Base-by-base conservation (phyloP, 2,797 vertebrate genomes). In the Melopsittacus undulatus region DNA sequence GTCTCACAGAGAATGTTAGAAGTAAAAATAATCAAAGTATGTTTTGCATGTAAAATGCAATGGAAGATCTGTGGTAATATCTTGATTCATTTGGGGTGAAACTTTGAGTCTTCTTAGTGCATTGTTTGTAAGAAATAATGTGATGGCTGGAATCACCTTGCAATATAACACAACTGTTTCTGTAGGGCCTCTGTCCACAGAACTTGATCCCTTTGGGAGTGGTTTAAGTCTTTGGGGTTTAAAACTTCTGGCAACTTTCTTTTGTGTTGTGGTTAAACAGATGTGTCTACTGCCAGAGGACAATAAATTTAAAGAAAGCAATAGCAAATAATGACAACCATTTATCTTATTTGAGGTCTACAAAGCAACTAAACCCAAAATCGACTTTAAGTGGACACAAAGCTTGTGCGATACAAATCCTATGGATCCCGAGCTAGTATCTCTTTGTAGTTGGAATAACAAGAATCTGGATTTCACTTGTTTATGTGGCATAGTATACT, bases 271-370 rank as follows among this genome's bases (percentile, higher is more conserved):
- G 56, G 70, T 82, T 82, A 80, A 94, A 72, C 27, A 94, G 80
- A 51, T 64, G 30, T n/a, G 40, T 87, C 92, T 89, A 75, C 46
- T 93, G 88, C 64, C 81, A 93, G n/a, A 87, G 15, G 45, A 46
- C 75, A 92, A 79, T 68, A 89, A 73, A 95, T 89, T 80, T 77
- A 69, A 94, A 88, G 74, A 87, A 90, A 68, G 43, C 61, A 49
- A 84, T 82, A 84, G 74, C 61, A 93, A 95, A 59, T 64, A 87
- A 90, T 5, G 45, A 46, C 36, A 87, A 46, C 48, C 51, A 45
- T 80, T 92, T 79, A 66, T 93, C 79, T 83, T 92, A 59, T 86
- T 91, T 93, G 80, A 95, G 51, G 32, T 79, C 82, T 90, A 81
- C 42, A 77, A 63, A 82, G 17, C 24, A 56, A 20, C 48, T 64